Conservation (phyloP, 2,113 vertebrate species). For the Piaya cayana region DNA sequence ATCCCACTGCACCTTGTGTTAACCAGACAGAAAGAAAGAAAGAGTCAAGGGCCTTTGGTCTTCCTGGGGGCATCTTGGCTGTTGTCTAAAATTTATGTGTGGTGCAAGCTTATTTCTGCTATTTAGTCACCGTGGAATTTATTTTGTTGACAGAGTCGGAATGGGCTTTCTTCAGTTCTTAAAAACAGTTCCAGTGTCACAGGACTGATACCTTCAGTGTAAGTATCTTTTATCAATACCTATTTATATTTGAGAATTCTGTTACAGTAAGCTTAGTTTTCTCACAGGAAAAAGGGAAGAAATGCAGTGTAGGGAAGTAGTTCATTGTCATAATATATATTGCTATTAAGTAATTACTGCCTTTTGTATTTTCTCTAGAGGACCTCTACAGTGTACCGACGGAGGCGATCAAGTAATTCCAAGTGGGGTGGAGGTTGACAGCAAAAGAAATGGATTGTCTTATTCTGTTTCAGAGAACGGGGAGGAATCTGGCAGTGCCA, state of each 20-base stretch:
- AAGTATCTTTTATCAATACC: constrained; percentile 38
- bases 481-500: background rate
- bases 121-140: background rate
- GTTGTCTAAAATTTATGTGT: background rate
- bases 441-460: background rate
- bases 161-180: background rate
- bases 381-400: constrained; percentile 6
- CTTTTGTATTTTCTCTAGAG: constrained; percentile 38
- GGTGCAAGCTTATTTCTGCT: background rate
- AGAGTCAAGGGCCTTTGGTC: background rate
- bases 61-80: background rate
- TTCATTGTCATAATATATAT: background rate
- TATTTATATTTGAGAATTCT: background rate
- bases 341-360: background rate
- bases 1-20: background rate
- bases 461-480: background rate
- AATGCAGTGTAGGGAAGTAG: background rate
- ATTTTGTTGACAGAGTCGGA: constrained; percentile 58
- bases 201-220: constrained; percentile 19
- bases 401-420: background rate
- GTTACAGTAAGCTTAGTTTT: background rate
- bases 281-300: background rate
- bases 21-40: background rate
- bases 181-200: background rate
- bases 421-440: constrained; percentile 1